Evolutionary conservation across 2,888 invertebrate genomes (phyloP).

Genomic region (Meandrusa payeni): DNA sequence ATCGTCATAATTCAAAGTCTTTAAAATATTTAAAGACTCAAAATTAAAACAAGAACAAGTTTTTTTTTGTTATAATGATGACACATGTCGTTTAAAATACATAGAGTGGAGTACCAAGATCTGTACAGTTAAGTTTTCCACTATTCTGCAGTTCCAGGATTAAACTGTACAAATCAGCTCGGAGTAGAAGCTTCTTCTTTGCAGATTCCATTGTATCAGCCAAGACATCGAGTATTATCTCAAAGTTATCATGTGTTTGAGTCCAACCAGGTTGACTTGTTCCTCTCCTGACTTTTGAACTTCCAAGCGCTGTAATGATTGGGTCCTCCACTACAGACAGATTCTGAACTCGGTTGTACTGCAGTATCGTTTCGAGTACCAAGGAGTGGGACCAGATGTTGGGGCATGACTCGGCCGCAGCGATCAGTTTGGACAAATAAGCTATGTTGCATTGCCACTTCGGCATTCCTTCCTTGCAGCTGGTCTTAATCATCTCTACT

Average conservation of each 20-base stretch:
- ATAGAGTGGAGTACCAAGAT: background rate
- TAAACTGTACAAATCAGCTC: conserved; percentile 1
- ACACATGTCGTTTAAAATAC: conserved; percentile 1
- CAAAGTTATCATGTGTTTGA: no score
- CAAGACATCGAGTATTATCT: no score
- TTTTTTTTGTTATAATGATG: background rate
- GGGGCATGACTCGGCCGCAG: conserved; percentile 13
- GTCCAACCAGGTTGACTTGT: no score
- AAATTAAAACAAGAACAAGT: background rate
- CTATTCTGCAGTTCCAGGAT: background rate
- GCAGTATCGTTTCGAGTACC: conserved; percentile 1
- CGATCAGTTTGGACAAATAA: conserved; percentile 15
- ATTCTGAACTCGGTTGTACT: background rate
- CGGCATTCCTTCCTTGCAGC: conserved; percentile 6
- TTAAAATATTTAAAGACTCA: background rate
- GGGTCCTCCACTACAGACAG: background rate
- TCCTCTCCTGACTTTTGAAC: no score
- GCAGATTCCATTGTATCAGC: no score
- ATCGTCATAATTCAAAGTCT: no score
- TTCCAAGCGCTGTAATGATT: background rate
- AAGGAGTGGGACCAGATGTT: conserved; percentile 20
- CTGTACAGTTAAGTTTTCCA: background rate
- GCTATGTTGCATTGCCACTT: conserved; percentile 14
- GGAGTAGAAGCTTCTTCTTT: no score
- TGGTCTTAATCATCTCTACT: conserved; percentile 19